Evolutionary conservation across 2,888 invertebrate genomes (phyloP), one percentile per base, ranked within the genome.

Genomic region (Nomada fabriciana): DNA sequence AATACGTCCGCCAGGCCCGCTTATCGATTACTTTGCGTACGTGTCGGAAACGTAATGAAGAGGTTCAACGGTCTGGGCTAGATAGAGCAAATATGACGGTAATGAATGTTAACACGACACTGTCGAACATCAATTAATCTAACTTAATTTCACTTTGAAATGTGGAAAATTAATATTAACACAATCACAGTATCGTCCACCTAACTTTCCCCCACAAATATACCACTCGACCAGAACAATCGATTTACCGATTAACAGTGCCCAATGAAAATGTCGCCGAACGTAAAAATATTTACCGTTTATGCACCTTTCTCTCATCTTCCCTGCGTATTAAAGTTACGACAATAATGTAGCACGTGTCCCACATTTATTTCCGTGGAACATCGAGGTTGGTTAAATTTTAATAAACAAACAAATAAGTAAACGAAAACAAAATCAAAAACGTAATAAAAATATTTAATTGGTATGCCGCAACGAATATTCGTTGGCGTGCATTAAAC

Each of bases 41-140:
- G 87, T 87, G 84, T 87, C 87, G 57, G 75, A 43, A 80, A 61
- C 76, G 72, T 82, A 84, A 86, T 87, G 82, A 87, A 87, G 76
- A 72, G 80, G 80, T 86, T 87, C 82, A 84, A 77, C 79, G 77
- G 80, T 82, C 80, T 84, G 57, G 13, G 23, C 29, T 74, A 47
- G 75, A 75, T 73, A 67, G 73, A 79, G 67, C 73, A 64, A 67
- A 75, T 57, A 57, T 64, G 53, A 67, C 23, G 11, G 18, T 42
- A 74, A 25, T 25, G 23, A 77, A 70, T 63, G 61, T 74, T 29
- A 43, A 64, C 60, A 65, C 71, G 72, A 71, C 68, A 63, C 73
- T 23, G 67, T 71, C 55, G 57, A 72, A 68, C 76, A 82, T 42
- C 72, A 75, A 82, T 84, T 50, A 50, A 71, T 59, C 36, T 47